Evolutionary conservation across 2,888 invertebrate species (phyloP).

Genomic region (Automeris io): DNA sequence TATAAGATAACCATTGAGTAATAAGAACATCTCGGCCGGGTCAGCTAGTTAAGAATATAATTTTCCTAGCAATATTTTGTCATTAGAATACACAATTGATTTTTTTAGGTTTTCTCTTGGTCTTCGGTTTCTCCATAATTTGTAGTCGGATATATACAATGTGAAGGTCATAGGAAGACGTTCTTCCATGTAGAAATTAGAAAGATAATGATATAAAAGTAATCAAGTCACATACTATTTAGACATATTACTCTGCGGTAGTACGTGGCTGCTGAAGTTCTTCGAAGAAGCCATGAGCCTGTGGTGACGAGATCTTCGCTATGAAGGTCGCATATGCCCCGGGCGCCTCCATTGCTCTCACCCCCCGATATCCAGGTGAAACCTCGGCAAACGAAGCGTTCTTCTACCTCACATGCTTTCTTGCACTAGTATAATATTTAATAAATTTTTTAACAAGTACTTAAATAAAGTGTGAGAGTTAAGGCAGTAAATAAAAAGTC

Average conservation of each 20-base stretch:
- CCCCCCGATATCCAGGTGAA: constrained; percentile 71
- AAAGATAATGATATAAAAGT: background rate
- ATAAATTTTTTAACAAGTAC: background rate
- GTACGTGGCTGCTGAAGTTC: constrained; percentile 79
- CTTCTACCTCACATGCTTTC: constrained; percentile 78
- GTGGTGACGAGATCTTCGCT: constrained; percentile 89
- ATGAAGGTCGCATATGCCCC: constrained; percentile 81
- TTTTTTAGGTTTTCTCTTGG: no score
- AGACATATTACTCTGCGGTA: constrained; percentile 89
- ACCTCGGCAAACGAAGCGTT: constrained; percentile 83
- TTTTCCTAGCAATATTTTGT: no score
- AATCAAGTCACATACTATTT: constrained; percentile 79
- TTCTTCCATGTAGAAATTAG: background rate
- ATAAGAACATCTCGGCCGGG: no score
- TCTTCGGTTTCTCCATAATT: no score
- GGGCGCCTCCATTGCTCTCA: constrained; percentile 10
- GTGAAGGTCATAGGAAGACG: no score
- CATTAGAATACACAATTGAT: no score
- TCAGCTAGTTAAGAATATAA: no score
- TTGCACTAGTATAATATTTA: constrained; percentile 61
- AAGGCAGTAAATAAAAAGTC: background rate
- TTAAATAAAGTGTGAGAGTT: background rate
- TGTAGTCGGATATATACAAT: no score
- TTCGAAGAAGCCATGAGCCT: constrained; percentile 82
- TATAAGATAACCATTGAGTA: background rate